Conservation (phyloP, 2,797 vertebrate species). For the Typhlichthys subterraneus region DNA sequence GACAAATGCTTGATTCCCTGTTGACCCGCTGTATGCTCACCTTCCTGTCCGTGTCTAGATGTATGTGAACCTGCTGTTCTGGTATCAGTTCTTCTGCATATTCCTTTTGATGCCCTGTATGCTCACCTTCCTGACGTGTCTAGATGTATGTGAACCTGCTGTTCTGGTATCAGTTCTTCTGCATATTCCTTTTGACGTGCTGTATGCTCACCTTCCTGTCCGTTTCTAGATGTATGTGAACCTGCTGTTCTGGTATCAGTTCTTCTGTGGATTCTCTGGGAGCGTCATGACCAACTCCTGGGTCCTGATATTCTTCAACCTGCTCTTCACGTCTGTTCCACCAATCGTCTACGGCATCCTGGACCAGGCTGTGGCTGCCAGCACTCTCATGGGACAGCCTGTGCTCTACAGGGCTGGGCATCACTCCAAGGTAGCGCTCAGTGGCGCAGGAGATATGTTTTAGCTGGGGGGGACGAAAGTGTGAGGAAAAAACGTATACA, state of each 20-base stretch:
- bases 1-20: slow-evolving; percentile 83
- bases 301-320: slow-evolving; percentile 95
- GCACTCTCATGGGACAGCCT: slow-evolving; percentile 80
- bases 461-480: background rate
- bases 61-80: slow-evolving; percentile 94
- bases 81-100: slow-evolving; percentile 97
- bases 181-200: slow-evolving; percentile 78
- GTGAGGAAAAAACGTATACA: background rate
- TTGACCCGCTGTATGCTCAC: background rate
- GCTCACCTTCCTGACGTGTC: background rate
- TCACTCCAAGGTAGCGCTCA: slow-evolving; percentile 79
- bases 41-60: slow-evolving; percentile 70
- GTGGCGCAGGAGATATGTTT: background rate
- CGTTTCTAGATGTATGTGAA: slow-evolving; percentile 87
- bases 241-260: slow-evolving; percentile 97
- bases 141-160: slow-evolving; percentile 94
- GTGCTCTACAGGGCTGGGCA: slow-evolving; percentile 83
- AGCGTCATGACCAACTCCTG: slow-evolving; percentile 93
- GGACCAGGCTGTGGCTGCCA: slow-evolving; percentile 83
- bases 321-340: slow-evolving; percentile 91
- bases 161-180: slow-evolving; percentile 98
- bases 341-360: slow-evolving; percentile 89
- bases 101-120: slow-evolving; percentile 61
- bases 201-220: background rate
- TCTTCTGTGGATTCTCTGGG: slow-evolving; percentile 96